These are phyloP conservation scores for Tetrax tetrax DNA, from an alignment of 2,113 vertebrate genomes.

Conservation along the genomic window DNA sequence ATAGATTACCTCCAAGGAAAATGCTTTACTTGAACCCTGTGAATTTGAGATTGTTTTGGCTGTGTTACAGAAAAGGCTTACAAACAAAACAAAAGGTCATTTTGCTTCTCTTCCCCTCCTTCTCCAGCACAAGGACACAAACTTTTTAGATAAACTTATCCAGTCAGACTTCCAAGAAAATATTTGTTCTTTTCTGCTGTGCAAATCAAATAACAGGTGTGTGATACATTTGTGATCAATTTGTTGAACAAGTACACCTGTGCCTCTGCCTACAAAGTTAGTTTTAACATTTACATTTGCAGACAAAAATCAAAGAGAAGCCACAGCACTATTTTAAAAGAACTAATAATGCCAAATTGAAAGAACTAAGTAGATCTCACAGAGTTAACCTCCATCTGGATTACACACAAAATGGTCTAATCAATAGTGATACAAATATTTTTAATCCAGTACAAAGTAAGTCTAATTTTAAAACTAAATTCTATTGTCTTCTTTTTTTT, in stretches of 20 bases:
- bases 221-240: not conserved
- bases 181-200: conserved; percentile 28
- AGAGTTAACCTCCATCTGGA: not conserved
- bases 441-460: not conserved
- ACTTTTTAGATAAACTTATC: conserved; percentile 6
- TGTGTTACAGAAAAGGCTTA: not conserved
- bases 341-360: not conserved
- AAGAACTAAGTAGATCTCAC: not conserved
- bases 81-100: not conserved
- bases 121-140: conserved; percentile 16
- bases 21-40: not conserved
- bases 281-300: conserved; percentile 32
- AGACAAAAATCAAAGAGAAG: conserved; percentile 37
- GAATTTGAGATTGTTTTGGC: not conserved
- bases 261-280: not conserved
- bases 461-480: not conserved
- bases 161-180: not conserved
- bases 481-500: not conserved
- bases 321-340: not conserved
- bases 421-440: not conserved
- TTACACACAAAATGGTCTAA: not conserved
- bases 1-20: not conserved
- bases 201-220: not conserved
- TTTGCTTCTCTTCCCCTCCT: not conserved
- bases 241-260: not conserved